A percentile compares a stretch with the other conserved stretches of the same genome.
Evolutionary conservation across 2,797 vertebrate genomes (phyloP).

Genomic region (Muscicapa striata): DNA sequence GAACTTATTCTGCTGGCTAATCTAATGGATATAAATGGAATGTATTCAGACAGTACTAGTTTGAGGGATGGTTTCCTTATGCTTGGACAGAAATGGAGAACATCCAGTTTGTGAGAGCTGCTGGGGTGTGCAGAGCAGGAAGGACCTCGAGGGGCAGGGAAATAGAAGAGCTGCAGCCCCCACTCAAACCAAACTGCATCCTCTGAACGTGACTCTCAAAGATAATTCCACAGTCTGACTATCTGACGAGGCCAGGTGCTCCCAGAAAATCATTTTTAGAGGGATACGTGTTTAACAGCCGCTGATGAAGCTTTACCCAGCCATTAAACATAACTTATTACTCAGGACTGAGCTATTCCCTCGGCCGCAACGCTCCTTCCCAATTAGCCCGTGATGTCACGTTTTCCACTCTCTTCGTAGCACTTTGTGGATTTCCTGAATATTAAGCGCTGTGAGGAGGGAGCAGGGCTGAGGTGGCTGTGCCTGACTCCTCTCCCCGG

Average conservation of each 20-base stretch:
- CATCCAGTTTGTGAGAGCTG: neutral
- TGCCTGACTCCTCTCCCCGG: constrained; percentile 2
- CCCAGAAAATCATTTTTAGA: constrained; percentile 1
- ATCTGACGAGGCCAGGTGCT: constrained; percentile 36
- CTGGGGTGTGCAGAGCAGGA: too few species aligned
- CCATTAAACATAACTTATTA: constrained; percentile 11
- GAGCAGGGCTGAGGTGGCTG: neutral
- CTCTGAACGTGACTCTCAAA: neutral
- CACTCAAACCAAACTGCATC: neutral
- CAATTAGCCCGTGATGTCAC: constrained; percentile 66
- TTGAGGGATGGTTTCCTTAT: neutral
- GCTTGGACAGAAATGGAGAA: neutral
- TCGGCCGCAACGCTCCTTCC: constrained; percentile 43
- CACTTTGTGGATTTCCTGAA: constrained; percentile 68
- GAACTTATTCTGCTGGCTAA: accelerated
- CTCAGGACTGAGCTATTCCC: constrained; percentile 50
- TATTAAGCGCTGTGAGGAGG: constrained; percentile 36
- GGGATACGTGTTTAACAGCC: neutral
- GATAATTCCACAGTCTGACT: neutral
- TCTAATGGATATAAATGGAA: neutral
- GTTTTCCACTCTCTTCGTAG: constrained; percentile 60
- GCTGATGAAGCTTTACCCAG: constrained; percentile 22
- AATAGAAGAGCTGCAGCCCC: neutral
- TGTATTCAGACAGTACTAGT: accelerated
- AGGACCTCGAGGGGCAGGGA: neutral